Conservation (phyloP, 1,140 invertebrate species). For the Leguminivora glycinivorella region DNA sequence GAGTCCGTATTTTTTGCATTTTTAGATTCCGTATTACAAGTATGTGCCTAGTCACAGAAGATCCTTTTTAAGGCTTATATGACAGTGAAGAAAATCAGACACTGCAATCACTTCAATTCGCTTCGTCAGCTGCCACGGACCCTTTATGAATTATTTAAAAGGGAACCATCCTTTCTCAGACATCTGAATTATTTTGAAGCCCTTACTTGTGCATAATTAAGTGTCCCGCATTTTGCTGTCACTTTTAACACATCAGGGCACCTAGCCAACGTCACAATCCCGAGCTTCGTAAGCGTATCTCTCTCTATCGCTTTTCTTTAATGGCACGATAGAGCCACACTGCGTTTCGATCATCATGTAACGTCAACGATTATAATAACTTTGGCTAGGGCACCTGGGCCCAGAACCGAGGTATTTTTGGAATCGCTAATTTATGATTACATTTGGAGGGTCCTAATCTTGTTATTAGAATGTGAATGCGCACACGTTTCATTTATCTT, state of each 20-base stretch:
- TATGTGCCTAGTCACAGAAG: not conserved
- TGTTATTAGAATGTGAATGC: conserved; percentile 15
- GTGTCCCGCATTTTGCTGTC: conserved; percentile 44
- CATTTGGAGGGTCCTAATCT: conserved; percentile 17
- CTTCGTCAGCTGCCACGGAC: conserved; percentile 44
- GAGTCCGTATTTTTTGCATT: too few species aligned
- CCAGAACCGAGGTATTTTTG: conserved; percentile 31
- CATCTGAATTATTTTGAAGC: conserved; percentile 59
- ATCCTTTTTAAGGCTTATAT: not conserved
- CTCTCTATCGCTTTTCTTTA: too few species aligned
- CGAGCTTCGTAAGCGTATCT: too few species aligned
- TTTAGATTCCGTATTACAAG: too few species aligned
- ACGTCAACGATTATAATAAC: too few species aligned
- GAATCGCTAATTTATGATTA: conserved; percentile 36
- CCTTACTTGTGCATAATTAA: conserved; percentile 53
- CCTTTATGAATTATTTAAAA: conserved; percentile 60
- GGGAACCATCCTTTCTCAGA: conserved; percentile 45
- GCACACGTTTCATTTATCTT: conserved; percentile 19
- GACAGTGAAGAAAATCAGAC: conserved; percentile 44
- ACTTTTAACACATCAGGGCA: conserved; percentile 37
- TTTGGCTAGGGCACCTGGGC: too few species aligned
- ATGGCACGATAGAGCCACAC: too few species aligned
- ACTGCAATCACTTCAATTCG: conserved; percentile 35
- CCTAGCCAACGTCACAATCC: too few species aligned
- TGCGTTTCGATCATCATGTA: too few species aligned